Evolutionary conservation across 2,113 vertebrate genomes (phyloP), one percentile per base, ranked within the genome.

Genomic region (Sinocyclocheilus grahami): DNA sequence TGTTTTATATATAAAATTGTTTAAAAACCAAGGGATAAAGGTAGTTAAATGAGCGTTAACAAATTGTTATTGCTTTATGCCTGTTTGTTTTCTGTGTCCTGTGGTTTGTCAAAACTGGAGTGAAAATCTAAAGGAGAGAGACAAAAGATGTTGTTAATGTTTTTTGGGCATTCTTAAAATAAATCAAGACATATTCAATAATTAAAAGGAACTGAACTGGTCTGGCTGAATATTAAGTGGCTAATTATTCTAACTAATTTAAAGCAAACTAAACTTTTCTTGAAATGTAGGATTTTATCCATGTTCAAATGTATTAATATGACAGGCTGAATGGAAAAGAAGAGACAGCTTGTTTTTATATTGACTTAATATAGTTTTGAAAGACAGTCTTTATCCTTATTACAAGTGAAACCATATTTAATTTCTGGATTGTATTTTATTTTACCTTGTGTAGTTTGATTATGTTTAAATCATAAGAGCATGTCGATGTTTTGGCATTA

Each of bases 101-200:
- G 46, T 63, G 67, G 22, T 62, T 88, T 90, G 46, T 90, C 89
- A 51, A 76, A 87, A 85, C 87, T 90, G 83, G 87, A 86, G 75
- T 79, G 83, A 18, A 80, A 83, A 87, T 90, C 89, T 90, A 78
- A 74, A 58, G 37, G 30, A 58, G 11, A 85, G 22, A 85, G n/a
- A 80, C 14, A 55, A 72, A 71, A 77, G 79, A 88, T 10, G 27
- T 18, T 27, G 42, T 48, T 48, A 83, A 65, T 86, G 78, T 1
- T 11, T 85, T 53, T 83, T 24, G 69, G 37, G 16, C 69, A 27
- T 65, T 63, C n/a, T 63, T 63, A 63, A n/a, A 27, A 63, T 2
- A 69, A 69, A 69, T 69, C 65, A 33, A 69, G 65, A 0, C 65
- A 69, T 18, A 18, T 9, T 14, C 63, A 69, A 8, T 33, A 27